A percentile compares a stretch with the other conserved stretches of the same genome.
phyloP scores from a whole-genome alignment of 2,888 invertebrate genomes.

The Aethes cnicana region DNA sequence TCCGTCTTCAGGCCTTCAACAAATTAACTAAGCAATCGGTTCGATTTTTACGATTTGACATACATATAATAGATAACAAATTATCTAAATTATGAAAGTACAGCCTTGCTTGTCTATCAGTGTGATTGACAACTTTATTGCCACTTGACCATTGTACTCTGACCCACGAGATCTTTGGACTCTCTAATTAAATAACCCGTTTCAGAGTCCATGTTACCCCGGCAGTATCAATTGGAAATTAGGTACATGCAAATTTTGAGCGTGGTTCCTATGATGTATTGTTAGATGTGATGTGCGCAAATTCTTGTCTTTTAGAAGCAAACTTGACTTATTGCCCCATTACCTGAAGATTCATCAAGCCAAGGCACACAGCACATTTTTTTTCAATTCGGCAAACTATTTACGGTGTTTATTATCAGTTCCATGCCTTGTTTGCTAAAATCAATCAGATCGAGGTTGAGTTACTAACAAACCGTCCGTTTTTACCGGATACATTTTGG shows the following conservation, averaged over 20 bases:
- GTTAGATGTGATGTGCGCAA: conserved; percentile 12
- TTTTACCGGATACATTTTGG: no score
- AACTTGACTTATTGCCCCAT: conserved; percentile 9
- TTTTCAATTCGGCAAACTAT: no score
- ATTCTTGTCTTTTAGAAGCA: conserved; percentile 9
- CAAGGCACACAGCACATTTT: no score
- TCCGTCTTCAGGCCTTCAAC: no score
- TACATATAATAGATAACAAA: conserved; percentile 18
- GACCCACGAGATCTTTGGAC: conserved; percentile 28
- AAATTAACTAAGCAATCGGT: background rate
- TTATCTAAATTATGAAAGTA: conserved; percentile 22
- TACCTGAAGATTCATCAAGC: background rate
- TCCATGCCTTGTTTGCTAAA: no score
- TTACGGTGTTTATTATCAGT: no score
- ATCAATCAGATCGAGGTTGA: no score
- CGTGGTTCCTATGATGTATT: conserved; percentile 29
- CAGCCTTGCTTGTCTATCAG: conserved; percentile 56
- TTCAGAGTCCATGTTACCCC: conserved; percentile 34
- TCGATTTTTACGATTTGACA: conserved; percentile 14
- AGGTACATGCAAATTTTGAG: conserved; percentile 38
- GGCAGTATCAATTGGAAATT: conserved; percentile 35
- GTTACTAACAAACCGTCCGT: no score
- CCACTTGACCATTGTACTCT: conserved; percentile 36
- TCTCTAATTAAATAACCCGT: conserved; percentile 18
- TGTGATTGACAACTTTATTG: conserved; percentile 43